phyloP scores from a whole-genome alignment of 2,888 invertebrate genomes.

The Caenorhabditis sp. region DNA sequence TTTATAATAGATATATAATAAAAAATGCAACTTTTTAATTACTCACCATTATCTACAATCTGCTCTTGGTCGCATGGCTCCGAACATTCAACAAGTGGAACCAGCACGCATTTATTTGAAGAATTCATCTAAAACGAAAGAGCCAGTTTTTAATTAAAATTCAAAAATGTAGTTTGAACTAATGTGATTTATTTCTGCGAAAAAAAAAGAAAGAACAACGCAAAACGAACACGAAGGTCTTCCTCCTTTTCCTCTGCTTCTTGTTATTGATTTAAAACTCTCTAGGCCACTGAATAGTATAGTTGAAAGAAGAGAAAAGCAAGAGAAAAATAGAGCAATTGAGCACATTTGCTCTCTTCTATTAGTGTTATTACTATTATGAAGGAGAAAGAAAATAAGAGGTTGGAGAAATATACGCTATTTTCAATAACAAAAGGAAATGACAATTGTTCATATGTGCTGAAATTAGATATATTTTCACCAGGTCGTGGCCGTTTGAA shows the following conservation, averaged over 20 bases:
- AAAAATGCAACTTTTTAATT: slow-evolving; percentile 4
- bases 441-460: not conserved
- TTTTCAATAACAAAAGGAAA: slow-evolving; percentile 1
- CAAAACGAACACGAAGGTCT: slow-evolving; percentile 2
- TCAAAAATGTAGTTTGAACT: not conserved
- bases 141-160: not conserved
- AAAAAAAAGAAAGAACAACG: slow-evolving; percentile 4
- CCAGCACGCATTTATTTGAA: slow-evolving; percentile 40
- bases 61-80: slow-evolving; percentile 28
- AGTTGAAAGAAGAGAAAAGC: slow-evolving; percentile 1
- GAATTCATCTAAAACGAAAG: not conserved
- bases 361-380: slow-evolving; percentile 1
- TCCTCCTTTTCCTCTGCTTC: not conserved
- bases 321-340: not conserved
- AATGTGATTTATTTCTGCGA: not conserved
- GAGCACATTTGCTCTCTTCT: not conserved
- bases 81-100: slow-evolving; percentile 46
- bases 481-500: not conserved
- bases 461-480: not conserved
- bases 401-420: not conserved
- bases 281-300: not conserved
- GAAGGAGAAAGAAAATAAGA: slow-evolving; percentile 4
- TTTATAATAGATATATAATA: too few relatives aligned
- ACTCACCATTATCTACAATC: slow-evolving; percentile 3
- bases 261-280: not conserved